phyloP scores from a whole-genome alignment of 1,140 invertebrate species.

The Leptoteleia sp. region DNA sequence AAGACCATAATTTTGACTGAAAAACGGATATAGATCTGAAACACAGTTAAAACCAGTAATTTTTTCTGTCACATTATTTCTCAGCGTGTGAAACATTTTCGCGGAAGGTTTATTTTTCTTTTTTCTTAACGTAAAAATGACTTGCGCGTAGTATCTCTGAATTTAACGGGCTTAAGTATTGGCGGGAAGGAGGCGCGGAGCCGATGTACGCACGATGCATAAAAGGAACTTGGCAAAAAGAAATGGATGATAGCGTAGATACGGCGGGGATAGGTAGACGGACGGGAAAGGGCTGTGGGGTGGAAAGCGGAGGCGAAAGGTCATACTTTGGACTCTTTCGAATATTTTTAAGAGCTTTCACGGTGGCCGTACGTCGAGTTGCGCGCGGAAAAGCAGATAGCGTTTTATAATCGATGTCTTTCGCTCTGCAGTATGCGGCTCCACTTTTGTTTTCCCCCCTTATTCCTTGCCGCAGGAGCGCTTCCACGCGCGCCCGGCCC shows the following conservation, averaged over 20 bases:
- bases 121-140: no score
- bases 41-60: no score
- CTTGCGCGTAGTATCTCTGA: no score
- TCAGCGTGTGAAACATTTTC: no score
- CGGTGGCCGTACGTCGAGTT: constrained; percentile 6
- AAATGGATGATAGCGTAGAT: constrained; percentile 13
- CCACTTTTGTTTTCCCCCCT: constrained; percentile 8
- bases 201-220: constrained; percentile 5
- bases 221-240: constrained; percentile 20
- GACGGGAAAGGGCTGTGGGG: constrained; percentile 10
- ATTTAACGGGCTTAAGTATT: no score
- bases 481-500: not conserved
- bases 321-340: constrained; percentile 23
- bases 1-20: no score
- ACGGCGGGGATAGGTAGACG: constrained; percentile 6
- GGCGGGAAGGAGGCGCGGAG: no score
- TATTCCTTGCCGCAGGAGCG: not conserved
- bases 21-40: no score
- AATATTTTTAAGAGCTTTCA: constrained; percentile 15
- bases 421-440: constrained; percentile 3
- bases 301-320: constrained; percentile 6
- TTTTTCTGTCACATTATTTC: no score
- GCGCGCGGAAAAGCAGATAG: constrained; percentile 27
- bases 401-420: constrained; percentile 38
- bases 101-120: no score